Evolutionary conservation across 2,888 invertebrate species (phyloP).

Genomic region (Acanthosepion pharaonis): DNA sequence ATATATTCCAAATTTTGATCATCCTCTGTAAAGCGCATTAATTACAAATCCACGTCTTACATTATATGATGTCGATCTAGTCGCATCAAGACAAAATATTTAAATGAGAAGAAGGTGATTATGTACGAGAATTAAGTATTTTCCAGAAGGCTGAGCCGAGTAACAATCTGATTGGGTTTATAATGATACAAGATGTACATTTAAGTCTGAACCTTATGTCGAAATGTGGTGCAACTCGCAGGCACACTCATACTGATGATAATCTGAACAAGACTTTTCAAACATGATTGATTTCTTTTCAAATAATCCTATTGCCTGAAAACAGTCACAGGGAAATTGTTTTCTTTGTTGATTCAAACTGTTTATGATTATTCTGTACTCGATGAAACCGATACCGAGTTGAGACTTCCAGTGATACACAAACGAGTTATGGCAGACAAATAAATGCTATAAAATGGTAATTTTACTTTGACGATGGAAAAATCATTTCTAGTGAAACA

Average conservation of each 20-base stretch:
- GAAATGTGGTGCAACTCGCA: not conserved
- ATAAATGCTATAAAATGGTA: not conserved
- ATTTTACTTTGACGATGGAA: not conserved
- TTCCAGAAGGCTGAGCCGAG: not conserved
- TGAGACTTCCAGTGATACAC: not conserved
- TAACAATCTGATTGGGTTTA: not conserved
- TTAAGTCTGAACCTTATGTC: not conserved
- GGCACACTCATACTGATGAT: not conserved
- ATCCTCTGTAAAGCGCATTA: too few relatives aligned
- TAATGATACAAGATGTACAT: not conserved
- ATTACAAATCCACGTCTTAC: not conserved
- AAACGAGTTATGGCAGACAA: not conserved
- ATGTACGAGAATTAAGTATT: not conserved
- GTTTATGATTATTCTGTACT: not conserved
- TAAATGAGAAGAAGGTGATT: not conserved
- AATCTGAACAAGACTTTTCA: not conserved
- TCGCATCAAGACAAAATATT: not conserved
- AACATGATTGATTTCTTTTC: not conserved
- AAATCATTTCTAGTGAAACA: not conserved
- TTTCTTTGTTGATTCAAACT: not conserved
- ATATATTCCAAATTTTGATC: too few relatives aligned
- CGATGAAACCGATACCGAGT: not conserved
- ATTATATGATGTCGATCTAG: not conserved
- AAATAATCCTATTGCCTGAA: not conserved
- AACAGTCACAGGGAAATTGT: not conserved